These are phyloP conservation scores for Cyclophora albipunctata DNA, from an alignment of 2,888 invertebrate genomes.

Conservation along the genomic window DNA sequence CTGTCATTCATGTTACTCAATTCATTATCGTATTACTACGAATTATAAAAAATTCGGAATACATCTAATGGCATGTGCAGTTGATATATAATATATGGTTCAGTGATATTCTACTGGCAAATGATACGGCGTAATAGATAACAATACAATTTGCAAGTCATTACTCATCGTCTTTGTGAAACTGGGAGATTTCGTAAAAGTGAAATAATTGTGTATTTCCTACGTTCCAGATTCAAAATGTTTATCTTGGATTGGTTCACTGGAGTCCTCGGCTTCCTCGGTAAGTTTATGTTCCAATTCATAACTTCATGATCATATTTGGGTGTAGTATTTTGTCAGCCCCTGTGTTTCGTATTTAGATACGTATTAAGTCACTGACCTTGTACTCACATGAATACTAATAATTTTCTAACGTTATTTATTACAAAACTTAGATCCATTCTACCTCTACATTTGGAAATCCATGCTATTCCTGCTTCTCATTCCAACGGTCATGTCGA, in stretches of 20 bases:
- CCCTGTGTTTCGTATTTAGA: neutral
- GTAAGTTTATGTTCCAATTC: constrained; percentile 71
- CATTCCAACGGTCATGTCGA: no score
- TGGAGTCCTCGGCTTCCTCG: constrained; percentile 93
- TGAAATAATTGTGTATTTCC: constrained; percentile 37
- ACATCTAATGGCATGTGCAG: constrained; percentile 28
- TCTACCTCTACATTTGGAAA: neutral
- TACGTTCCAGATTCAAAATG: constrained; percentile 78
- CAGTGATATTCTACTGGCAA: constrained; percentile 23
- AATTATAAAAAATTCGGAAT: constrained; percentile 30
- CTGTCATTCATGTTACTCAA: constrained; percentile 68
- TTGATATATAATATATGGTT: constrained; percentile 18
- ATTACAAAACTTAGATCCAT: neutral
- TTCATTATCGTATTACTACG: constrained; percentile 48
- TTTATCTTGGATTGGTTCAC: constrained; percentile 98
- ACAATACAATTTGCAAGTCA: constrained; percentile 57
- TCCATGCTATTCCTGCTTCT: no score
- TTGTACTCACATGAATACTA: constrained; percentile 1
- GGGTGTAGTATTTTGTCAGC: no score
- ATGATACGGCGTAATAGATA: constrained; percentile 41
- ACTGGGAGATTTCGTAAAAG: constrained; percentile 23
- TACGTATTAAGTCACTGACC: constrained; percentile 5
- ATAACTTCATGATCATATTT: neutral
- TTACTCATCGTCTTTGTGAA: constrained; percentile 52
- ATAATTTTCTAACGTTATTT: neutral